A percentile compares a stretch with the other conserved stretches of the same genome.
Evolutionary conservation across 2,888 invertebrate species (phyloP).

Genomic region (Sarcophaga subvicina): DNA sequence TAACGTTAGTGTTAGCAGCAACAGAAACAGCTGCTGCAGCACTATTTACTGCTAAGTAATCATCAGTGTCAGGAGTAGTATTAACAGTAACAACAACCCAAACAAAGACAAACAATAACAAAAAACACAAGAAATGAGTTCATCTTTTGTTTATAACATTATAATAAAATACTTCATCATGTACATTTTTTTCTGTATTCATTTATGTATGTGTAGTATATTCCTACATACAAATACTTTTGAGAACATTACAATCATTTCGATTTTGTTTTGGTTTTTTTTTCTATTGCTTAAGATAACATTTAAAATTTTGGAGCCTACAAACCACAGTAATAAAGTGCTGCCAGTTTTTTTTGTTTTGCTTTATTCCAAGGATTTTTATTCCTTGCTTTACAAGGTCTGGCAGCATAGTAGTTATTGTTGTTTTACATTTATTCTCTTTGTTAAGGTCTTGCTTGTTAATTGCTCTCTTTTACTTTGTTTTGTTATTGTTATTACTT

Average conservation of each 20-base stretch:
- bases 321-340: not conserved
- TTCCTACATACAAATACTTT: not conserved
- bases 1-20: not conserved
- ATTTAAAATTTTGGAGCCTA: too few species aligned
- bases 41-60: constrained; percentile 22
- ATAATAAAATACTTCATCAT: not conserved
- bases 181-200: not conserved
- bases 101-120: not conserved
- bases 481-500: constrained; percentile 3
- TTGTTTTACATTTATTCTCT: not conserved
- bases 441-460: not conserved
- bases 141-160: constrained; percentile 42
- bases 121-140: constrained; percentile 39
- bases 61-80: constrained; percentile 22
- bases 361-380: not conserved
- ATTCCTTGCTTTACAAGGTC: not conserved
- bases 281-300: too few species aligned
- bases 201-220: not conserved
- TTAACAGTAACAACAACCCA: not conserved
- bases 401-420: too few species aligned
- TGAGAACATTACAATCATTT: not conserved
- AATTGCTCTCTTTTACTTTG: not conserved
- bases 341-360: not conserved
- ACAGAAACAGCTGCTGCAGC: not conserved
- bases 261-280: too few species aligned